Conservation (phyloP, 92 coral and sea anemone species). For the Desmophyllum pertusum region DNA sequence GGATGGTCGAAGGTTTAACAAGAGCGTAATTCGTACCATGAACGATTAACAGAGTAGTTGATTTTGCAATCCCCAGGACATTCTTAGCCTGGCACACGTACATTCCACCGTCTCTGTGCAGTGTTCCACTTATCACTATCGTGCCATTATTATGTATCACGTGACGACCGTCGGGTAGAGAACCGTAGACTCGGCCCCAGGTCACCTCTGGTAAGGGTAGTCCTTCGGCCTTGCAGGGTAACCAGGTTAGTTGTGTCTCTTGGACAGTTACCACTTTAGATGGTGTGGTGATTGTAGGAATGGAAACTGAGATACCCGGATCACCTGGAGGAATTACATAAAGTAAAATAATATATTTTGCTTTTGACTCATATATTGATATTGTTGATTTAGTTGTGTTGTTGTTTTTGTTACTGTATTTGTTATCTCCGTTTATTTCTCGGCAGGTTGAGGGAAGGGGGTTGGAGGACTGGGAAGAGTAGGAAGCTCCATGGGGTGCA, state of each 20-base stretch:
- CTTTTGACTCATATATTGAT: not conserved
- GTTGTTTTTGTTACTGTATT: too few relatives aligned
- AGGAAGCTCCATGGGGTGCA: too few relatives aligned
- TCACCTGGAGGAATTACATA: constrained; percentile 39
- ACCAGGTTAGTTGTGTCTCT: constrained; percentile 33
- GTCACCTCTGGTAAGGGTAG: constrained; percentile 47
- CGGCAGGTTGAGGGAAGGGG: too few relatives aligned
- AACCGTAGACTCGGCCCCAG: constrained; percentile 61
- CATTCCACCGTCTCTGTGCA: constrained; percentile 43
- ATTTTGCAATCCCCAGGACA: constrained; percentile 54
- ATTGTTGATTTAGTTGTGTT: not conserved
- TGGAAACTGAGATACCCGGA: constrained; percentile 58
- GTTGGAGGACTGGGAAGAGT: too few relatives aligned
- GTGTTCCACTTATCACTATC: constrained; percentile 37
- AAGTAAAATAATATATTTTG: too few relatives aligned
- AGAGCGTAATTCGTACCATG: constrained; percentile 11
- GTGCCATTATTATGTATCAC: constrained; percentile 68
- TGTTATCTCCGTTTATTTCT: too few relatives aligned
- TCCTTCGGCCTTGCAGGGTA: constrained; percentile 63
- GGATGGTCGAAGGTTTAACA: not conserved
- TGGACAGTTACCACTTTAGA: constrained; percentile 39
- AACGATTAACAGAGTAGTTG: constrained; percentile 28
- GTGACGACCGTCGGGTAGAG: constrained; percentile 65
- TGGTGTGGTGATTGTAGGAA: constrained; percentile 55
- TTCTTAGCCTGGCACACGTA: constrained; percentile 70